phyloP scores from a whole-genome alignment of 2,113 vertebrate species.

The Labeo catla region DNA sequence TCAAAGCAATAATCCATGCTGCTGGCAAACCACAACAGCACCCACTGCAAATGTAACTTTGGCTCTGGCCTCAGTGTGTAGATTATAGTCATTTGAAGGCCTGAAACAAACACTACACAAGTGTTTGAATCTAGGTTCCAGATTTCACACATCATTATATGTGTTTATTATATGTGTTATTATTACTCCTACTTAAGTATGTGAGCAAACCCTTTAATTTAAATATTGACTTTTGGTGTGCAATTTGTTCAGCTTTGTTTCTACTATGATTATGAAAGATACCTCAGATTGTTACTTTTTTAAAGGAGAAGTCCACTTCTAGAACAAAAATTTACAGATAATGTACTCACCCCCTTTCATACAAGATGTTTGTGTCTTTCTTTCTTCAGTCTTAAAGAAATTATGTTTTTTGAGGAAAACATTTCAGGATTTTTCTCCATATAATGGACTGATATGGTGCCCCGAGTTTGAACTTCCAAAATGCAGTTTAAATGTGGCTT shows the following conservation, averaged over 20 bases:
- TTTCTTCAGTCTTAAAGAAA: too few relatives aligned
- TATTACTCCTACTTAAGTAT: neutral
- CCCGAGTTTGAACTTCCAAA: too few relatives aligned
- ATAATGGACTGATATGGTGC: too few relatives aligned
- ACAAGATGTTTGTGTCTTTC: too few relatives aligned
- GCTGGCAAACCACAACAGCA: neutral
- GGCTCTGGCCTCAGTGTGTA: neutral
- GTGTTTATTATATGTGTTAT: neutral
- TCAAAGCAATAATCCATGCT: neutral
- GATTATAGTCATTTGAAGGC: neutral
- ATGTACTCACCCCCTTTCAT: too few relatives aligned
- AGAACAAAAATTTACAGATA: too few relatives aligned
- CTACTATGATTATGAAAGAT: neutral
- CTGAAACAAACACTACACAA: neutral
- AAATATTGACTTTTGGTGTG: neutral
- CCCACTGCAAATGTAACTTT: neutral
- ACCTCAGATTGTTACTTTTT: neutral
- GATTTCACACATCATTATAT: neutral
- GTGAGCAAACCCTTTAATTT: neutral
- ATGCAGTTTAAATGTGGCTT: too few relatives aligned
- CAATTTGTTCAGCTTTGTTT: neutral
- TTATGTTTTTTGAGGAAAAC: too few relatives aligned
- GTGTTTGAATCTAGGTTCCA: neutral
- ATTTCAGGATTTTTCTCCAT: too few relatives aligned
- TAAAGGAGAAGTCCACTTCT: too few relatives aligned